Evolutionary conservation across 1,140 invertebrate genomes (phyloP).

Genomic region (Drosophila nebulosa): DNA sequence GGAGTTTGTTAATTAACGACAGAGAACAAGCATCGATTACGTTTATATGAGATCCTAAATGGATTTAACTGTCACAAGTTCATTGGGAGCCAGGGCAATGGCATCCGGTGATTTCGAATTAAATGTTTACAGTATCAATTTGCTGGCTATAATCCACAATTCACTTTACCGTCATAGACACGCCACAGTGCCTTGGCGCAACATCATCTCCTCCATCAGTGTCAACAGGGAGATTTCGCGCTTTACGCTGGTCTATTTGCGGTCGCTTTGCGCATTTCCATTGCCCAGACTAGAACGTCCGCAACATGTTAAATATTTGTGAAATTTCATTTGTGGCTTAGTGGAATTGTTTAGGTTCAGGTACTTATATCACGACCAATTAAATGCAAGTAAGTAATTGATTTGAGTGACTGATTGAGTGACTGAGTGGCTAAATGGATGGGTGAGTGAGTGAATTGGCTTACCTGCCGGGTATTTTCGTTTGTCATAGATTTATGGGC

Average conservation of each 20-base stretch:
- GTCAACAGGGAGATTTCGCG: background rate
- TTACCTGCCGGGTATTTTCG: conserved; percentile 29
- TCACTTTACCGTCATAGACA: background rate
- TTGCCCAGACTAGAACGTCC: background rate
- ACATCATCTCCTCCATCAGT: background rate
- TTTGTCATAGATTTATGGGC: conserved; percentile 51
- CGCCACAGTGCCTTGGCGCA: too few species aligned
- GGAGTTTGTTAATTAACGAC: too few species aligned
- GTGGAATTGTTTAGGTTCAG: conserved; percentile 2
- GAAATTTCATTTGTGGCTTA: conserved; percentile 23
- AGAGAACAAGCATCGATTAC: too few species aligned
- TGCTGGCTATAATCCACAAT: background rate
- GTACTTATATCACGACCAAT: background rate
- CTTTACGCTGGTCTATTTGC: conserved; percentile 14
- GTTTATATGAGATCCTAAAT: too few species aligned
- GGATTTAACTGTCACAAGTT: background rate
- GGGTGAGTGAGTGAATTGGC: conserved; percentile 15
- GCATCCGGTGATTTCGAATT: background rate
- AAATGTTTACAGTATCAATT: background rate
- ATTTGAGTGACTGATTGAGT: background rate
- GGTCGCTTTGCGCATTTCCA: conserved; percentile 11
- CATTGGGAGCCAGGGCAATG: background rate
- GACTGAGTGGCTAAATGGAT: background rate
- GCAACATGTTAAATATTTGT: conserved; percentile 22
- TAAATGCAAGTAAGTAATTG: background rate